Percentiles rank a stretch among this genome's conserved stretches.
These are phyloP conservation scores for Arctocebus calabarensis DNA, from an alignment of 2,797 vertebrate genomes.

Conservation along the genomic window DNA sequence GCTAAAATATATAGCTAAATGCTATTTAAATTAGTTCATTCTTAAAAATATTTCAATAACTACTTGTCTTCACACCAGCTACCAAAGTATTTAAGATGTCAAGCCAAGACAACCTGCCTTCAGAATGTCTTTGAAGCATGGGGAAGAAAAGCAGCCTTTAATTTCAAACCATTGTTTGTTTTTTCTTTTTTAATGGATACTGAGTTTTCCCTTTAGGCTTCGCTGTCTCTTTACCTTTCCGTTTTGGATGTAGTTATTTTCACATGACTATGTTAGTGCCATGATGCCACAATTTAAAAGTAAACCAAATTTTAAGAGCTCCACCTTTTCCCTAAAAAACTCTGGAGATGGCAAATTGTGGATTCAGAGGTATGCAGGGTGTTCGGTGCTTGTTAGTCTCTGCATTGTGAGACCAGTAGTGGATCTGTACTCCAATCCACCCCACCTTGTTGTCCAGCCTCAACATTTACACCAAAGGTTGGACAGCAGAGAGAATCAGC, in stretches of 20 bases:
- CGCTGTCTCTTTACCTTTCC: neutral
- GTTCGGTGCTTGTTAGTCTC: too few relatives aligned
- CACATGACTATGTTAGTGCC: neutral
- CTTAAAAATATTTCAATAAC: neutral
- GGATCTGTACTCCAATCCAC: neutral
- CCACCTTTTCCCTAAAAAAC: neutral
- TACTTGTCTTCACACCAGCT: neutral
- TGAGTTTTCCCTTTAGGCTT: neutral
- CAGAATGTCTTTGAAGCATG: neutral
- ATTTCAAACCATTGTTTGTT: neutral
- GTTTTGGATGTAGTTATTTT: neutral
- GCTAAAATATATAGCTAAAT: neutral
- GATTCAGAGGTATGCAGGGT: neutral
- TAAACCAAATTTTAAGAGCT: conserved; percentile 1
- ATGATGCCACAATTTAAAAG: neutral
- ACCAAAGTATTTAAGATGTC: neutral
- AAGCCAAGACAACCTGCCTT: neutral
- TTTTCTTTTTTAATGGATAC: neutral
- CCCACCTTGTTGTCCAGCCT: neutral
- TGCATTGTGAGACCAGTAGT: neutral
- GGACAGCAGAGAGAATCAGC: neutral
- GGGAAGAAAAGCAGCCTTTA: neutral
- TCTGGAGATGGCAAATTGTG: neutral
- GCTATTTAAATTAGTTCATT: neutral
- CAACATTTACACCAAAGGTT: neutral